phyloP scores from a whole-genome alignment of 1,140 invertebrate species.

The Schmidtea mediterranea region DNA sequence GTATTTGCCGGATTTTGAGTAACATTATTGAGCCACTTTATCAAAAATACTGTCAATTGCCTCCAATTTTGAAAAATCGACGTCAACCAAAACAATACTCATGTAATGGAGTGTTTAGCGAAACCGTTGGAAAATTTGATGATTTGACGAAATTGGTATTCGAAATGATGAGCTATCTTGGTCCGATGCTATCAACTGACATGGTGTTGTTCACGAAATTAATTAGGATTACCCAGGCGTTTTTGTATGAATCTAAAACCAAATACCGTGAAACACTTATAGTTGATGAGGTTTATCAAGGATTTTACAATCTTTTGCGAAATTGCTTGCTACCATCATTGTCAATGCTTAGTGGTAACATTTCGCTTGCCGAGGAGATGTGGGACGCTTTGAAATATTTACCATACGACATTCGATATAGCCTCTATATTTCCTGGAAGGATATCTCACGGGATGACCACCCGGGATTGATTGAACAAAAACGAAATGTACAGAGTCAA shows the following conservation, averaged over 20 bases:
- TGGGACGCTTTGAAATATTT: slow-evolving; percentile 9
- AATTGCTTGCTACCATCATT: not conserved
- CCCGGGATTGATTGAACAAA: slow-evolving; percentile 25
- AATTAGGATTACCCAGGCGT: slow-evolving; percentile 40
- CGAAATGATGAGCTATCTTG: slow-evolving; percentile 57
- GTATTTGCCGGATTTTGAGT: slow-evolving; percentile 51
- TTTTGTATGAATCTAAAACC: slow-evolving; percentile 6
- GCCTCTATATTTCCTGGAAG: slow-evolving; percentile 74
- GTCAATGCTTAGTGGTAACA: not conserved
- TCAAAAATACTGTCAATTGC: slow-evolving; percentile 44
- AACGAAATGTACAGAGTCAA: slow-evolving; percentile 7
- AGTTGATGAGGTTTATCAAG: not conserved
- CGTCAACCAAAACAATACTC: slow-evolving; percentile 25
- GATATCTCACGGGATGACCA: slow-evolving; percentile 53
- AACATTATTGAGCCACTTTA: slow-evolving; percentile 62
- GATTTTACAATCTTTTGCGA: slow-evolving; percentile 8
- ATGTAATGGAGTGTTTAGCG: slow-evolving; percentile 19
- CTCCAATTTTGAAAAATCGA: slow-evolving; percentile 17
- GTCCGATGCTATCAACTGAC: slow-evolving; percentile 58
- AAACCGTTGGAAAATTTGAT: slow-evolving; percentile 34
- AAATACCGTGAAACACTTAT: not conserved
- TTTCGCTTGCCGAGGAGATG: not conserved
- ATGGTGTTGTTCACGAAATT: slow-evolving; percentile 41
- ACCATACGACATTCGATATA: slow-evolving; percentile 35
- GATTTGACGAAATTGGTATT: slow-evolving; percentile 48